A percentile compares a stretch with the other conserved stretches of the same genome.
Conservation (phyloP, 2,888 invertebrate genomes). For the Heliconius aoede region DNA sequence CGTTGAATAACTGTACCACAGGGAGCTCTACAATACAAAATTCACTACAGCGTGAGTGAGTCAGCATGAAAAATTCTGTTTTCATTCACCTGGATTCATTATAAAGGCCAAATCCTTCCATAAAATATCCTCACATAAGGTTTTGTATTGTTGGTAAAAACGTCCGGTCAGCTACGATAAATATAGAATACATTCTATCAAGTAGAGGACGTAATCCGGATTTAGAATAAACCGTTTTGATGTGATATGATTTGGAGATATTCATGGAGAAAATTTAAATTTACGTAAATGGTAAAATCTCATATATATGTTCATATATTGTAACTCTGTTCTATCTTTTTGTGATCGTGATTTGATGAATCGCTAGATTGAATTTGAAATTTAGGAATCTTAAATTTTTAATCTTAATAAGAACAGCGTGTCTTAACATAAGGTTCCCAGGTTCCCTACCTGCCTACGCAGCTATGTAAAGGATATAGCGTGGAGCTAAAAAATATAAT, state of each 20-base stretch:
- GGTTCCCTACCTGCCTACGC: too few relatives aligned
- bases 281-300: background rate
- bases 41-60: constrained; percentile 39
- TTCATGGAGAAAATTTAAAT: constrained; percentile 34
- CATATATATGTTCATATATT: background rate
- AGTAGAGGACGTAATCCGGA: constrained; percentile 77
- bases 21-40: constrained; percentile 26
- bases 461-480: too few relatives aligned
- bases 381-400: too few relatives aligned
- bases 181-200: constrained; percentile 73
- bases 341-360: too few relatives aligned
- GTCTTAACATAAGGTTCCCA: too few relatives aligned
- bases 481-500: background rate
- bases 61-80: constrained; percentile 58
- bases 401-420: too few relatives aligned
- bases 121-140: constrained; percentile 62
- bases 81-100: constrained; percentile 58
- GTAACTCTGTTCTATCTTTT: too few relatives aligned
- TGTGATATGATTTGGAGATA: constrained; percentile 36
- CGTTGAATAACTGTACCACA: constrained; percentile 16
- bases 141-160: constrained; percentile 69
- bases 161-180: constrained; percentile 75
- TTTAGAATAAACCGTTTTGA: constrained; percentile 50
- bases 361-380: too few relatives aligned
- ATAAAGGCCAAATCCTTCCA: constrained; percentile 59